Evolutionary conservation across 2,888 invertebrate genomes (phyloP).

Genomic region (Diabrotica balteata): DNA sequence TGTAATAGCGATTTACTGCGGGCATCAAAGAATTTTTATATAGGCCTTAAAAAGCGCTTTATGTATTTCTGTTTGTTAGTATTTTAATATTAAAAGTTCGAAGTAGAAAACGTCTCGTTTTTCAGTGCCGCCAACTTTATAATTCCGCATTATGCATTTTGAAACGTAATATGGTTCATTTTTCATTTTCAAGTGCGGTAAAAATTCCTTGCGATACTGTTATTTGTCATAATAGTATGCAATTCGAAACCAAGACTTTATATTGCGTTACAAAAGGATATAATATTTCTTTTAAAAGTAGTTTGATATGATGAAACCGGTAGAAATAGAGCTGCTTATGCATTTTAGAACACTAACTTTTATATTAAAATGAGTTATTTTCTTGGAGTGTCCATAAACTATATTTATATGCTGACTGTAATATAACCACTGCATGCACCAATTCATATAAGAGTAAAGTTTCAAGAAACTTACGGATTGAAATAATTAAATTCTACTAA

Average conservation of each 20-base stretch:
- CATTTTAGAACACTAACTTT: neutral
- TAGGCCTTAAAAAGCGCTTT: no score
- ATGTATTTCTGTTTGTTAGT: neutral
- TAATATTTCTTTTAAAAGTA: slow-evolving; percentile 3
- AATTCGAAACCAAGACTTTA: slow-evolving; percentile 3
- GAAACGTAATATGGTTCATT: slow-evolving; percentile 1
- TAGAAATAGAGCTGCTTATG: neutral
- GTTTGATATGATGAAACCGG: neutral
- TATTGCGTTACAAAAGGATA: slow-evolving; percentile 8
- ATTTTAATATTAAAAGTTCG: neutral
- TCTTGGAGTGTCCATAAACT: no score
- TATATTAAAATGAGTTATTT: neutral
- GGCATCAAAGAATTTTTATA: no score
- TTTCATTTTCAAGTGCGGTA: neutral
- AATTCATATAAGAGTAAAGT: no score
- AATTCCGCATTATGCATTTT: slow-evolving; percentile 1
- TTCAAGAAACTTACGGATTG: no score
- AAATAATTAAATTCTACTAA: no score
- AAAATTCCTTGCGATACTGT: slow-evolving; percentile 1
- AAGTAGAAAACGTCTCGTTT: neutral
- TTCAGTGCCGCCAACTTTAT: neutral
- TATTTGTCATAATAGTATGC: slow-evolving; percentile 1
- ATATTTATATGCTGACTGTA: no score
- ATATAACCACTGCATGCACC: no score
- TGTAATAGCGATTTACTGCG: no score